Evolutionary conservation across 1,140 invertebrate genomes (phyloP), one percentile per base, ranked within the genome.

Genomic region (Drosophila yakuba): DNA sequence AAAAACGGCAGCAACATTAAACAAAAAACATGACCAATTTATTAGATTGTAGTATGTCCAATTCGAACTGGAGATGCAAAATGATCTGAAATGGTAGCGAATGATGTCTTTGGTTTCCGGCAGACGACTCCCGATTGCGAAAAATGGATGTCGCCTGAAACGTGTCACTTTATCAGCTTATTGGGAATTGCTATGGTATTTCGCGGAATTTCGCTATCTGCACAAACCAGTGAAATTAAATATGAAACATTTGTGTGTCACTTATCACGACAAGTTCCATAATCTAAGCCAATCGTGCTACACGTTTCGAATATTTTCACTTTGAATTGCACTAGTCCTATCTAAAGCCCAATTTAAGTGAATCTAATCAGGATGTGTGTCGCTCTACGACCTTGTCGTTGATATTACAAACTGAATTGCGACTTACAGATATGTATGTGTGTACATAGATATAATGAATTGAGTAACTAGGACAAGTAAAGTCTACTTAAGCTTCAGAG

Each of bases 181-280:
- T 63, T 68, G 35, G 39, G 68, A 78, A 80, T 67, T 77, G 56
- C 44, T 32, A 28, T 47, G 23, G 52, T 28, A 74, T 60, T 85
- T 85, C 64, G 45, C 36, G 25, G 71, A 78, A 68, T 32, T 63
- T 45, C 32, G 28, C 41, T 82, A 85, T 88, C 83, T 52, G 17
- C n/a, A n/a, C 14, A 71, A 63, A 36, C 32, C 55, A 55, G 41
- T 36, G 59, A 69, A 75, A 78, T 68, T 63, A 76, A 72, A 76
- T 52, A 43, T 44, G 63, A 66, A 35, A 67, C 60, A 50, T 47
- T 69, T 69, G 23, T 5, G 15, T 5, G 23, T 28, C 7, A 43
- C 32, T 44, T 68, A 68, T 68, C 48, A 45, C 11, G 0, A 5
- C 12, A 15, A 17, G 10, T 23, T 15, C 5, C 38, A 8, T 36